These are phyloP conservation scores for Cephalopterus ornatus DNA, from an alignment of 2,113 vertebrate genomes.

Conservation along the genomic window DNA sequence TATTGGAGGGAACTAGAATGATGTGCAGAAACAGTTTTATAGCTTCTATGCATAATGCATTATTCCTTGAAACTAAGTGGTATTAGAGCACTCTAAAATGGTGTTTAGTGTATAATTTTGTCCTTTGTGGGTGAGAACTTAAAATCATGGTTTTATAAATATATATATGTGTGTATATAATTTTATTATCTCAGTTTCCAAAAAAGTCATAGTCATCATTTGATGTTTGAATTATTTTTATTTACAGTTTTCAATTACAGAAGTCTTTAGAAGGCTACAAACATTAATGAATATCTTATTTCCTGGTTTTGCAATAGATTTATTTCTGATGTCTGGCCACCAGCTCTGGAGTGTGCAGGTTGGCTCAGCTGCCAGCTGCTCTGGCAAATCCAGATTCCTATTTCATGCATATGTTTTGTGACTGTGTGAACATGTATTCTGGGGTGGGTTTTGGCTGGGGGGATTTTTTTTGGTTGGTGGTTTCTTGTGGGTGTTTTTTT, in stretches of 20 bases:
- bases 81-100: background rate
- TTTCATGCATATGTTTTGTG: background rate
- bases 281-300: background rate
- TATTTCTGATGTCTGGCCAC: background rate
- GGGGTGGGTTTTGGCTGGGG: background rate
- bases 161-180: background rate
- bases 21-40: background rate
- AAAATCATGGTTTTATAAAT: background rate
- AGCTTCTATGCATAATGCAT: background rate
- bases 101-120: background rate
- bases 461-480: background rate
- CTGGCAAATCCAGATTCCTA: background rate
- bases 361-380: background rate
- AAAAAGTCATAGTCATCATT: background rate
- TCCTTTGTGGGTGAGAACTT: background rate
- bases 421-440: background rate
- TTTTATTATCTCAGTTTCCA: background rate
- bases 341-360: fast-evolving
- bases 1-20: background rate
- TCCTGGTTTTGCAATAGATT: background rate
- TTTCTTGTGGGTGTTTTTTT: background rate
- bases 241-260: background rate
- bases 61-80: background rate
- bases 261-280: background rate
- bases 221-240: background rate